Evolutionary conservation across 2,113 vertebrate species (phyloP), one percentile per base, ranked within the genome.

Genomic region (Silurus asotus): DNA sequence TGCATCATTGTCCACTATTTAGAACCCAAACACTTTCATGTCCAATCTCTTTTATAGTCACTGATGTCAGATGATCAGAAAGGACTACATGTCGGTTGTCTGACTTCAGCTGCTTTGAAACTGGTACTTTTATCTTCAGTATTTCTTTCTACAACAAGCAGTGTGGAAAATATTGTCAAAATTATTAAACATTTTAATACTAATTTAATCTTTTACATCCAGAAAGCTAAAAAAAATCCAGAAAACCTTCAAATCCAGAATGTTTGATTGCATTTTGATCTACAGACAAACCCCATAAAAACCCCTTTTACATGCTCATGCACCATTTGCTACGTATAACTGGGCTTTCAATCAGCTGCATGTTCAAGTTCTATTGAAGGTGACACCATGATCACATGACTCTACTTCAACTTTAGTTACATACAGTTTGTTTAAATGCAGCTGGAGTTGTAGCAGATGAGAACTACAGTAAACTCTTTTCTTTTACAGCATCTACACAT

Each of bases 1-100:
- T 83, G 81, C 81, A 55, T 83, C 81, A 83, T 37, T 58, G 82
- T 53, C n/a, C 62, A 55, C 23, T 83, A 17, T 37, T 37, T 20
- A 45, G 2, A 70, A n/a, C 65, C 28, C 51, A 56, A 74, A 74
- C 15, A n/a, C 64, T 17, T 69, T 53, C 45, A 48, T 20, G 45
- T 72, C 51, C 53, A 70, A 48, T 10, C 2, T 56, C 20, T 70
- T 8, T 11, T 49, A 82, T 37, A 53, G 62, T 56, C 14, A 20
- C 17, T 67, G 81, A 67, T 51, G 56, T 69, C n/a, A 82, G 2
- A 69, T 8, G 81, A 83, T 74, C 17, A 20, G 81, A 55, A n/a
- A 81, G 61, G 67, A 70, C 1, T 58, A 45, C 17, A 56, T 48
- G 55, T 6, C 79, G 49, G 45, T 64, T 48, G 28, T 83, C 67